phyloP scores from a whole-genome alignment of 2,797 vertebrate genomes.

The Spinibarbus caldwelli region DNA sequence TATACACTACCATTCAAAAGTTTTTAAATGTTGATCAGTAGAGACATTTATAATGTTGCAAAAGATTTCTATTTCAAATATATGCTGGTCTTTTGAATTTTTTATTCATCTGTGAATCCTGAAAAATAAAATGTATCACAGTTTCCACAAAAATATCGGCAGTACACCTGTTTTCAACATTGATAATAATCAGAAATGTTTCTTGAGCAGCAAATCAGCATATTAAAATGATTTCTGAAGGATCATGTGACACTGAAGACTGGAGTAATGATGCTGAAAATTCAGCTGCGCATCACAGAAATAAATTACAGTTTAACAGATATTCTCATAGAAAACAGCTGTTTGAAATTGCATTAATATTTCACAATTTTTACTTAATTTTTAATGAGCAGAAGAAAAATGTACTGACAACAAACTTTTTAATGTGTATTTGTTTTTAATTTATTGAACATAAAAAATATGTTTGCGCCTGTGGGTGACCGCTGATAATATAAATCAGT shows the following conservation, averaged over 20 bases:
- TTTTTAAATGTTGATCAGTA: not conserved
- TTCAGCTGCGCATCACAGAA: not conserved
- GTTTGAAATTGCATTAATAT: not conserved
- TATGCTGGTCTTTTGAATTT: not conserved
- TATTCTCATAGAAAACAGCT: not conserved
- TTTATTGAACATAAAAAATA: not conserved
- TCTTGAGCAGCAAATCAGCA: not conserved
- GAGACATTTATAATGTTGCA: not conserved
- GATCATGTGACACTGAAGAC: not conserved
- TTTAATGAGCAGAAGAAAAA: not conserved
- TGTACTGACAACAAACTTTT: not conserved
- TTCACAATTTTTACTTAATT: not conserved
- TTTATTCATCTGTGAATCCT: not conserved
- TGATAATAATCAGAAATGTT: not conserved
- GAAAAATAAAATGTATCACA: not conserved
- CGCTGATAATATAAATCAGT: not conserved
- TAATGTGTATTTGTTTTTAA: not conserved
- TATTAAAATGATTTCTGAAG: not conserved
- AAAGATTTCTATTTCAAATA: not conserved
- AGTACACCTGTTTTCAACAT: not conserved
- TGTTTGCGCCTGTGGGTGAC: not conserved
- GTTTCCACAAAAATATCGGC: not conserved
- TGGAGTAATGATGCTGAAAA: slow-evolving; percentile 1
- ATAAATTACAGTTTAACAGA: not conserved
- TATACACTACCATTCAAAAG: not conserved